A percentile compares a stretch with the other conserved stretches of the same genome.
phyloP scores from a whole-genome alignment of 2,113 vertebrate genomes.

The Hyla sarda region DNA sequence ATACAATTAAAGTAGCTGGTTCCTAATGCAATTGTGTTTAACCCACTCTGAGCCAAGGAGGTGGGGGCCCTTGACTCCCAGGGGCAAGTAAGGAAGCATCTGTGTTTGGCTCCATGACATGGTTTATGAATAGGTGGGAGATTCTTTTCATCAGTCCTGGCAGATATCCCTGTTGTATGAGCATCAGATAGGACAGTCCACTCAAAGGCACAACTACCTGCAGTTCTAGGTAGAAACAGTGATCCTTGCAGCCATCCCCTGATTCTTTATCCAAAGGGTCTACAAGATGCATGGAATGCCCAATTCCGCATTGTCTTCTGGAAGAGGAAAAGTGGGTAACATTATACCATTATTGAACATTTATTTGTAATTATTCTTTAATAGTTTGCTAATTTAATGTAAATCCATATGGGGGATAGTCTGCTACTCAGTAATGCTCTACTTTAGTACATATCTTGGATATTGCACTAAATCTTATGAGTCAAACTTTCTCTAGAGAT shows the following conservation, averaged over 20 bases:
- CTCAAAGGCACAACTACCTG: background rate
- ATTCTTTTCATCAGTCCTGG: background rate
- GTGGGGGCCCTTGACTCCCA: background rate
- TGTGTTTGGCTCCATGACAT: background rate
- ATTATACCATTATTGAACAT: background rate
- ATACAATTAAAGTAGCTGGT: conserved; percentile 62
- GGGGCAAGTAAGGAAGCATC: conserved; percentile 13
- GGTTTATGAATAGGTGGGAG: conserved; percentile 5
- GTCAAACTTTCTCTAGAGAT: background rate
- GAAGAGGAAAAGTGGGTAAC: conserved; percentile 29
- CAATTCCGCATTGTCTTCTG: background rate
- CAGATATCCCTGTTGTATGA: background rate
- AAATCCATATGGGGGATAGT: background rate
- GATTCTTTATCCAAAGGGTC: background rate
- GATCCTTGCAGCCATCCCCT: background rate
- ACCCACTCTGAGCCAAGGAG: background rate
- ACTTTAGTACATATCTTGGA: background rate
- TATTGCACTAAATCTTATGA: background rate
- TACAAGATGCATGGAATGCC: conserved; percentile 4
- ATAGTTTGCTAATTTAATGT: background rate
- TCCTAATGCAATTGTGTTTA: conserved; percentile 49
- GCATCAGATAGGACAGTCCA: background rate
- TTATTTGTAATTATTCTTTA: background rate
- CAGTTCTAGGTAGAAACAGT: background rate
- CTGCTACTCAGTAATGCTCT: background rate